Evolutionary conservation across 1,140 invertebrate species (phyloP).

Genomic region (Hycleus cichorii): DNA sequence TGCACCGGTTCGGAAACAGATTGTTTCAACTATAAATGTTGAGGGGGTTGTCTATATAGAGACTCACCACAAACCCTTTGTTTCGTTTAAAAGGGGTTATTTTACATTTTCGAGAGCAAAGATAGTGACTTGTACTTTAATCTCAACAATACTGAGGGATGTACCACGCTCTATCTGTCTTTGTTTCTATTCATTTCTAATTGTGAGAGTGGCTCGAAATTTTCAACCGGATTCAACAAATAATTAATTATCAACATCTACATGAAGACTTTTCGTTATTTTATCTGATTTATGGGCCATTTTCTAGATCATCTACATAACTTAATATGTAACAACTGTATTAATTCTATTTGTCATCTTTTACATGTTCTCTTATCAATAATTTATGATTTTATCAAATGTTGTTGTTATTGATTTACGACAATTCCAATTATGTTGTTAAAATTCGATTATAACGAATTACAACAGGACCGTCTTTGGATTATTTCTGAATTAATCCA

Average conservation of each 20-base stretch:
- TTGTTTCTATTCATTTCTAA: too few relatives aligned
- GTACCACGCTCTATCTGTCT: too few relatives aligned
- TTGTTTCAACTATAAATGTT: conserved; percentile 29
- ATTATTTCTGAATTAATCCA: too few relatives aligned
- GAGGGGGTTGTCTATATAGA: conserved; percentile 5
- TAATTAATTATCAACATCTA: conserved; percentile 1
- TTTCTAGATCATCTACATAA: not conserved
- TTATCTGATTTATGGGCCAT: not conserved
- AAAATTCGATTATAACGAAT: too few relatives aligned
- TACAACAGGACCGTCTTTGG: too few relatives aligned
- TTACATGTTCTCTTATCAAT: conserved; percentile 2
- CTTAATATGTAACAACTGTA: conserved; percentile 4
- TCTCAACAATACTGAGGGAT: conserved; percentile 14
- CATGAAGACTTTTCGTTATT: not conserved
- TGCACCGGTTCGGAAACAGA: conserved; percentile 39
- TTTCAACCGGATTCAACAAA: conserved; percentile 1
- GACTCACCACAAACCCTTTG: conserved; percentile 29
- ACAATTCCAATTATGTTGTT: too few relatives aligned
- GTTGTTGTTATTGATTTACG: not conserved
- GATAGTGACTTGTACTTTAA: conserved; percentile 27
- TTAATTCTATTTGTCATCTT: conserved; percentile 6
- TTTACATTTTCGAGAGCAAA: conserved; percentile 24
- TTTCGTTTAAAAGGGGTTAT: conserved; percentile 29
- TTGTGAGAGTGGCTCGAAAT: not conserved
- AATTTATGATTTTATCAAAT: conserved; percentile 2